Conservation (phyloP, 2,797 vertebrate genomes). For the Chloroceryle amazona region DNA sequence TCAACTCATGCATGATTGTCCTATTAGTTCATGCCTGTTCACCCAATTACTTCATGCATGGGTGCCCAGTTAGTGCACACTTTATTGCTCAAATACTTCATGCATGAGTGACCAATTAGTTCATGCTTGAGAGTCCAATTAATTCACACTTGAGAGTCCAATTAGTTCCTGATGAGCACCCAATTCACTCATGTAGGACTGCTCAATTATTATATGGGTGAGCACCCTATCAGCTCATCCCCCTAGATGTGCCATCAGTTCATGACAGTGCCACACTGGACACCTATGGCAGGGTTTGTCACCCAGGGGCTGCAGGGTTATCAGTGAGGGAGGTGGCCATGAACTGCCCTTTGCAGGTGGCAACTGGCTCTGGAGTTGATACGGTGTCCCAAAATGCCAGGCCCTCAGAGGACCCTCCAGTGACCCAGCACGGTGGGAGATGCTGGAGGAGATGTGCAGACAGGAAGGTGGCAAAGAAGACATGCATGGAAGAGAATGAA, state of each 20-base stretch:
- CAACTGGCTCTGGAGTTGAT: not conserved
- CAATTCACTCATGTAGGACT: not conserved
- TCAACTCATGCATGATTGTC: not conserved
- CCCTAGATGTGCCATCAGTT: not conserved
- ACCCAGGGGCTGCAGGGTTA: not conserved
- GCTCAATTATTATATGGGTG: not conserved
- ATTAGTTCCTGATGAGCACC: slow-evolving; percentile 15
- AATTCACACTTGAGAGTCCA: not conserved
- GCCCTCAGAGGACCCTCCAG: not conserved
- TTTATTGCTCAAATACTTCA: slow-evolving; percentile 7
- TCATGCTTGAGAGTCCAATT: slow-evolving; percentile 28
- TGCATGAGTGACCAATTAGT: not conserved
- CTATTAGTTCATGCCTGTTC: not conserved
- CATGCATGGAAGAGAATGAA: accelerated
- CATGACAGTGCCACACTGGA: not conserved
- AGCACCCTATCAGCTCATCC: not conserved
- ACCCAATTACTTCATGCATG: slow-evolving; percentile 3
- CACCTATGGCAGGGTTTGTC: not conserved
- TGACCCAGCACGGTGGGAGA: accelerated
- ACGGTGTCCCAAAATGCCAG: not conserved
- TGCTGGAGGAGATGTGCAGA: accelerated
- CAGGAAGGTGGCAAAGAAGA: not conserved
- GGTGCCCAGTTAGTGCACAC: not conserved
- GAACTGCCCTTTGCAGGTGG: not conserved
- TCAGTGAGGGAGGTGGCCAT: not conserved